Evolutionary conservation across 2,113 vertebrate species (phyloP), one percentile per base, ranked within the genome.

Genomic region (Grus americana): DNA sequence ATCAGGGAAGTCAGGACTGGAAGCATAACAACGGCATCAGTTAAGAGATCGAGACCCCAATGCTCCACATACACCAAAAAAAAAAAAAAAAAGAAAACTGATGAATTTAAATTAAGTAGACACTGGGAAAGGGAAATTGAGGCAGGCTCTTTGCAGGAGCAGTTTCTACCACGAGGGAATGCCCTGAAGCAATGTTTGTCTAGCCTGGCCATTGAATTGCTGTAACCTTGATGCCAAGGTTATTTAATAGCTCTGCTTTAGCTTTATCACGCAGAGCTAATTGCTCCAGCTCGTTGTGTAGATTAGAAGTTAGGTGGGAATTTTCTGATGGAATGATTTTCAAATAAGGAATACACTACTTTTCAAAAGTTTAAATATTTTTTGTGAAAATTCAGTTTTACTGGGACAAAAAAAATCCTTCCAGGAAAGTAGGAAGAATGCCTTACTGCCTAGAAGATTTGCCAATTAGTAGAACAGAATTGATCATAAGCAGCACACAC

Each of bases 221-320:
- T 88, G 29, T 93, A 88, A 95, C 95, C 86, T 97, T 93, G 54
- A 90, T 61, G 63, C 30, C 75, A 95, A 96, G 76, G 91, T 93
- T 95, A 92, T 86, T 95, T 90, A 62, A 80, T 50, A 70, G 79
- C 42, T 92, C 62, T 86, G 52, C 70, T 79, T 71, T 49, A 54
- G 29, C 23, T 26, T 73, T 79, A 46, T 80, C 82, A 73, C 0
- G 2, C 79, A 62, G 55, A 91, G n/a, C 40, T 86, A 73, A 92
- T 93, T 93, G 59, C 55, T 88, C 36, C 47, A 59, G 36, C 58
- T 94, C 44, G 24, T 58, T 80, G 42, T 61, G 19, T 19, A 52
- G 55, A 76, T 73, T 74, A 80, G 58, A 71, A 84, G 19, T 73
- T 80, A 78, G 54, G 63, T 86, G 63, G 46, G 42, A 80, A 47